Percentiles rank a stretch among this genome's conserved stretches.
Conservation (phyloP, 2,797 vertebrate species). For the Helostoma temminkii region DNA sequence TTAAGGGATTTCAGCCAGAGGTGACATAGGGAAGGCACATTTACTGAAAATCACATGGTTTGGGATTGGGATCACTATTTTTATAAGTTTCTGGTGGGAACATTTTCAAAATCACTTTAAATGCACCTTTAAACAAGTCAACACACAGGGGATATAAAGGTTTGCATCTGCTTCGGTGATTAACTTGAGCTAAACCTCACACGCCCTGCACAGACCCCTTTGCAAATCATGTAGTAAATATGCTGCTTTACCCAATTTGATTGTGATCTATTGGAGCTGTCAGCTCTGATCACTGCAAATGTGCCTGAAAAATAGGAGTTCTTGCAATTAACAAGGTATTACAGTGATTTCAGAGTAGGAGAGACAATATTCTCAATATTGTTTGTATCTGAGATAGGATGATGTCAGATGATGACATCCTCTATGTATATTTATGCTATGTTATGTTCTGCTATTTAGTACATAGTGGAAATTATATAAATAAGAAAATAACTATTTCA, state of each 20-base stretch:
- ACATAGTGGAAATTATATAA: too few relatives aligned
- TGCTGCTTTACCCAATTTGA: constrained; percentile 44
- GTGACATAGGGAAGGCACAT: neutral
- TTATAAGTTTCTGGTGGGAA: constrained; percentile 52
- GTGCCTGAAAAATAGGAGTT: neutral
- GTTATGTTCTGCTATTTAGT: too few relatives aligned
- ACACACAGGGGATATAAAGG: constrained; percentile 26
- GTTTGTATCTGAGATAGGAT: constrained; percentile 5
- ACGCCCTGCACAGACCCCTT: constrained; percentile 30
- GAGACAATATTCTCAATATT: neutral
- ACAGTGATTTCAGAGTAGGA: constrained; percentile 3
- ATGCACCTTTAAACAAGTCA: constrained; percentile 50
- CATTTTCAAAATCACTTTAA: constrained; percentile 45
- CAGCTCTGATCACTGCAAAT: constrained; percentile 35
- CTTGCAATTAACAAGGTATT: neutral
- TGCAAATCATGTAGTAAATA: constrained; percentile 35
- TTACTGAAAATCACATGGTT: neutral
- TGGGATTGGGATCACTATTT: constrained; percentile 1
- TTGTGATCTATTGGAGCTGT: constrained; percentile 50
- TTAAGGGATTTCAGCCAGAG: neutral
- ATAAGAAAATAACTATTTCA: too few relatives aligned
- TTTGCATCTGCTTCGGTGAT: constrained; percentile 51
- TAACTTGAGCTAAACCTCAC: constrained; percentile 45
- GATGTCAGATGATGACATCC: too few relatives aligned
- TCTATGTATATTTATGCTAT: too few relatives aligned